These are phyloP conservation scores for Hippocampus guttulatus DNA, from an alignment of 2,113 vertebrate genomes.

Conservation along the genomic window DNA sequence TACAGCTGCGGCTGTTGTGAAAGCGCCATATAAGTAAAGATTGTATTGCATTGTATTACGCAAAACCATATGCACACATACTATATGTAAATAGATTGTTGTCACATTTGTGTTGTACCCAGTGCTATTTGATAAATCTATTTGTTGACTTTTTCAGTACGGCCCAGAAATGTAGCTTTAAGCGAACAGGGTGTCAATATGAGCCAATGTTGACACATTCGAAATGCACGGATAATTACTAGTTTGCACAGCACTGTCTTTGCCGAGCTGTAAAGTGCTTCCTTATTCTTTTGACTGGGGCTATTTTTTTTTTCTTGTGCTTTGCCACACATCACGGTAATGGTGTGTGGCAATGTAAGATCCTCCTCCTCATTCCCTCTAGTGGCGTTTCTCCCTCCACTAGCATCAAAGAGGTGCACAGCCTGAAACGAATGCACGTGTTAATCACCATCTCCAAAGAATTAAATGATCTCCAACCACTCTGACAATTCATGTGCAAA, in stretches of 20 bases:
- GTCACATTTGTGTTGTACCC: neutral
- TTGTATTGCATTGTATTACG: too few species aligned
- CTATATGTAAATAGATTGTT: too few species aligned
- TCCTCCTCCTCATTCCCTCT: slow-evolving; percentile 17
- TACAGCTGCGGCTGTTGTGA: too few species aligned
- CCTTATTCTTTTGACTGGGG: slow-evolving; percentile 38
- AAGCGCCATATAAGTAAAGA: too few species aligned
- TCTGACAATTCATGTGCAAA: slow-evolving; percentile 57
- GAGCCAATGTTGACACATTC: slow-evolving; percentile 18
- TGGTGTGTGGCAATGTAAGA: slow-evolving; percentile 25
- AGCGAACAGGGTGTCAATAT: slow-evolving; percentile 22
- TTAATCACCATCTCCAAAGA: slow-evolving; percentile 63
- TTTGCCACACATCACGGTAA: slow-evolving; percentile 41
- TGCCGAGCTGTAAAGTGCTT: slow-evolving; percentile 40
- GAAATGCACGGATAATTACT: slow-evolving; percentile 18
- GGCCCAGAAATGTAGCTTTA: neutral
- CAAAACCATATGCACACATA: too few species aligned
- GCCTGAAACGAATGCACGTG: slow-evolving; percentile 61
- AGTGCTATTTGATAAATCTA: neutral
- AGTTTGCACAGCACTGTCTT: slow-evolving; percentile 19
- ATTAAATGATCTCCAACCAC: slow-evolving; percentile 61
- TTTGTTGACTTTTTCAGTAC: neutral
- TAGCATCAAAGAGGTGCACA: slow-evolving; percentile 57
- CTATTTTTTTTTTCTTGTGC: slow-evolving; percentile 33
- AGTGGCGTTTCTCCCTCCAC: slow-evolving; percentile 20